phyloP scores from a whole-genome alignment of 2,888 invertebrate species.

The Plebejus argus region DNA sequence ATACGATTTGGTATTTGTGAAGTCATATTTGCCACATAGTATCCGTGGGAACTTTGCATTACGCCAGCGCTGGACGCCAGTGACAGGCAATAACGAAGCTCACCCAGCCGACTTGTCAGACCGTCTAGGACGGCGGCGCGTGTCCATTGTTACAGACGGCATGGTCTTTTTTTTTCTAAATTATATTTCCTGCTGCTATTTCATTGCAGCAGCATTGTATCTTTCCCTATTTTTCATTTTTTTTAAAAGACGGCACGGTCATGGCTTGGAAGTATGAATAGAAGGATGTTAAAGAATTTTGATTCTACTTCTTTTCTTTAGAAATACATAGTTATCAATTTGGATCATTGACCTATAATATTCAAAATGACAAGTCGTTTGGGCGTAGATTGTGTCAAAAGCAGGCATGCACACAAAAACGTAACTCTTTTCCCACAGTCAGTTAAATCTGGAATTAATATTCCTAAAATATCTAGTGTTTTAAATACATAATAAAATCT shows the following conservation, averaged over 20 bases:
- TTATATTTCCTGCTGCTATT: background rate
- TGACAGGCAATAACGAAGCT: slow-evolving; percentile 27
- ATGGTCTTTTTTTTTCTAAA: background rate
- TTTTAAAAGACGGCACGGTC: background rate
- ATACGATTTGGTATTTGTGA: background rate
- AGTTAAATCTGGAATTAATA: too few species aligned
- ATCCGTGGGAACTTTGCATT: slow-evolving; percentile 1
- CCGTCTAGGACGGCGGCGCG: slow-evolving; percentile 31
- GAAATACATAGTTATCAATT: too few species aligned
- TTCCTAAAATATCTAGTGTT: too few species aligned
- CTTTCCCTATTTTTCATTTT: too few species aligned
- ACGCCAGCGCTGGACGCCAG: background rate
- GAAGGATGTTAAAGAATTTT: background rate
- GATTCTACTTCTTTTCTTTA: too few species aligned
- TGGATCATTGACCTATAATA: too few species aligned
- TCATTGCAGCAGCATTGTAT: too few species aligned
- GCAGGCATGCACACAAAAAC: too few species aligned
- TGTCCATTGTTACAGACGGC: slow-evolving; percentile 33
- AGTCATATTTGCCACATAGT: background rate
- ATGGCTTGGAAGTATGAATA: background rate
- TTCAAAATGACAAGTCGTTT: too few species aligned
- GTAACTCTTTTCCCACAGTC: too few species aligned
- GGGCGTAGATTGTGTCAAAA: too few species aligned
- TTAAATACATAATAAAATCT: too few species aligned
- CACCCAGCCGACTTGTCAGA: slow-evolving; percentile 23